Conservation (phyloP, 2,113 vertebrate genomes). For the Ia io region DNA sequence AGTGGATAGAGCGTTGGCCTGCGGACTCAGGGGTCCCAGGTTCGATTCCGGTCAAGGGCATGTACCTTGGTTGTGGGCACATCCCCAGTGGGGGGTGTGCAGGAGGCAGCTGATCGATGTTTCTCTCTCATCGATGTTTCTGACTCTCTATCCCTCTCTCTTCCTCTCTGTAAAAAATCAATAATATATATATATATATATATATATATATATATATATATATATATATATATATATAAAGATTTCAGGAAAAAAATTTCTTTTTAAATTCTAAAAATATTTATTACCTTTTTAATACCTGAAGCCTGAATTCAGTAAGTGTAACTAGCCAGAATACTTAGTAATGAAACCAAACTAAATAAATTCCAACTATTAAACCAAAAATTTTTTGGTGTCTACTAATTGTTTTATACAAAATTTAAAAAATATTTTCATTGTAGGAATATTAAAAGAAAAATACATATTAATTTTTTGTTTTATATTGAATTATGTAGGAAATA, state of each 20-base stretch:
- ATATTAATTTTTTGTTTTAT: neutral
- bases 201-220: too few relatives aligned
- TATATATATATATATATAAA: too few relatives aligned
- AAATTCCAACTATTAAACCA: conserved; percentile 9
- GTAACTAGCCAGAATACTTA: neutral
- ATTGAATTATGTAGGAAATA: conserved; percentile 29
- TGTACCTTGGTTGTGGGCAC: too few relatives aligned
- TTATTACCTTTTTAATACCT: neutral
- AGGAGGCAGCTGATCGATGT: too few relatives aligned
- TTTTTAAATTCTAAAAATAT: neutral
- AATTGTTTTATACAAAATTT: neutral
- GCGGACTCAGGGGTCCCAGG: too few relatives aligned
- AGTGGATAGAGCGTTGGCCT: too few relatives aligned
- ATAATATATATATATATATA: too few relatives aligned
- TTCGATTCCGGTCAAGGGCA: too few relatives aligned
- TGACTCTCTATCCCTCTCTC: too few relatives aligned
- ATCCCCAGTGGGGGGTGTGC: too few relatives aligned
- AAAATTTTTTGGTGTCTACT: neutral
- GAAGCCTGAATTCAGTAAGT: neutral
- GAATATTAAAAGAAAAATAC: neutral
- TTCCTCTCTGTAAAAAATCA: too few relatives aligned
- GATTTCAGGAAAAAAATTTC: neutral
- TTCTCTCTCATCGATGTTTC: too few relatives aligned
- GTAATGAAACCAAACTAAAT: neutral
- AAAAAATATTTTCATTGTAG: neutral